These are phyloP conservation scores for Shinisaurus crocodilurus DNA, from an alignment of 2,113 vertebrate species.

Conservation along the genomic window DNA sequence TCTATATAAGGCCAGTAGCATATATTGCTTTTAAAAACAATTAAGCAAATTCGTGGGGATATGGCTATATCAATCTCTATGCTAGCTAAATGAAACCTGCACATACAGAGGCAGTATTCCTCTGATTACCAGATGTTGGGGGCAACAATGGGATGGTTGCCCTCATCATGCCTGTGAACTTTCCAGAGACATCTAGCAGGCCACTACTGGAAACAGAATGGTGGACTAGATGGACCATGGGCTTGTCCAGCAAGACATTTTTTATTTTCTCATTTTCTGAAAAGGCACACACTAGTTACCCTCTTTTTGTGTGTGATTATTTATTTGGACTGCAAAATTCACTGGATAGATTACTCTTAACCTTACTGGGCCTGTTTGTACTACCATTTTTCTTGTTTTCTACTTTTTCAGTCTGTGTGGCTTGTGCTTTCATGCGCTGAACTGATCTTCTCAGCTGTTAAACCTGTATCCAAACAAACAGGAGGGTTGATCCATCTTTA, in stretches of 20 bases:
- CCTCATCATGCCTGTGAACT: background rate
- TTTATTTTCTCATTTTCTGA: background rate
- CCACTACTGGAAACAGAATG: too few species aligned
- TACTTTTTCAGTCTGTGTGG: background rate
- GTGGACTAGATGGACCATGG: background rate
- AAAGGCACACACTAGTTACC: background rate
- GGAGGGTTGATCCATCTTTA: background rate
- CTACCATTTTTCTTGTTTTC: background rate
- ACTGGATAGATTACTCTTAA: background rate
- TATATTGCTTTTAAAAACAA: too few species aligned
- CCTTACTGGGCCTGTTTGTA: background rate
- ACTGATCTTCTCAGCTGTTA: background rate
- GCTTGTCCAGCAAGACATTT: background rate
- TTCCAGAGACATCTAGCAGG: background rate
- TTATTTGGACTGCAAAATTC: background rate
- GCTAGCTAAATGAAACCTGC: too few species aligned
- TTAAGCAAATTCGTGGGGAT: too few species aligned
- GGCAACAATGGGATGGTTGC: background rate
- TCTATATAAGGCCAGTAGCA: too few species aligned
- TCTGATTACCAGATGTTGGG: background rate
- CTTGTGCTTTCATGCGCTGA: background rate
- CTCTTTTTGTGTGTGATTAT: background rate
- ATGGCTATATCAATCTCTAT: too few species aligned
- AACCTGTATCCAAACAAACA: background rate
- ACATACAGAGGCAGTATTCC: background rate